Evolutionary conservation across 30 jellyfish, hydroid and myxozoan genomes (phyloP), one percentile per base, ranked within the genome.

Genomic region (Turritopsis rubra): DNA sequence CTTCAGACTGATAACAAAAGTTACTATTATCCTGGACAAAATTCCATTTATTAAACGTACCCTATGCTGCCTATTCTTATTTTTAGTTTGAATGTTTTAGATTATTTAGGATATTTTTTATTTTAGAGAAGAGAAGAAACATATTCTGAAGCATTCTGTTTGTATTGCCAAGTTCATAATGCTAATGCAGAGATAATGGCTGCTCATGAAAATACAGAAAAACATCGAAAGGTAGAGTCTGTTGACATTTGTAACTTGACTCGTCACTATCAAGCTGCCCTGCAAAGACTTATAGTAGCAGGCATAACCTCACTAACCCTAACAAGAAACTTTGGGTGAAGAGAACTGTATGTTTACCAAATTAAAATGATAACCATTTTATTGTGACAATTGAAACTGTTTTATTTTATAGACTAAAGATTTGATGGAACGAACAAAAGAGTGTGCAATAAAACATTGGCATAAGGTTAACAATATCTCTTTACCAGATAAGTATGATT

Each of bases 381-480:
- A 13, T 41, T 41, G 60, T 41, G 60, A 41, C 60, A 3, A 22
- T n/a, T 68, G 77, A n/a, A 23, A 21, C 21, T 68, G 9, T 27
- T 16, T 68, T 68, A 9, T 22, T 68, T 68, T 68, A n/a, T 18
- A 80, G 87, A 65, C 65, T 18, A 53, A 25, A 27, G 53, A 80
- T 26, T 79, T 53, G 52, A 80, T 80, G 87, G 87, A 80, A 52
- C 54, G 79, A 53, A 65, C 87, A 41, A 80, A 80, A 53, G 81
- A 31, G 53, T 80, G 87, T 80, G 87, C 87, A 20, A 80, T 80
- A 18, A 75, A 80, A 80, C 87, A 80, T 65, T 80, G 87, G 87
- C 87, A 80, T 70, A 53, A 65, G 65, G 79, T 53, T 25, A 80
- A 80, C 41, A 53, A 80, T 30, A 52, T 52, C 23, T 54, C 52